Conservation (phyloP, 2,888 invertebrate species). For the Pollenia angustigena region DNA sequence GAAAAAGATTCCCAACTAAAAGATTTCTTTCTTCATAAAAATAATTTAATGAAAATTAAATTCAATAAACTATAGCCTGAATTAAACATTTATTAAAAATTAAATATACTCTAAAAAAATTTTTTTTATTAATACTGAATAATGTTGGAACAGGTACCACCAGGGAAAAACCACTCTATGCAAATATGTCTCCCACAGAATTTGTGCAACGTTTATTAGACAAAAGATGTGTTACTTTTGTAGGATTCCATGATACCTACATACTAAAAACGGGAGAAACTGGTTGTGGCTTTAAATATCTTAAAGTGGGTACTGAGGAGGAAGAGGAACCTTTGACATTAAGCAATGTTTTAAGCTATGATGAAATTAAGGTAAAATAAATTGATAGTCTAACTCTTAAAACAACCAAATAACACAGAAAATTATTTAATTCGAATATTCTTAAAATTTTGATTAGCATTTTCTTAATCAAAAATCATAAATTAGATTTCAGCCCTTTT, state of each 20-base stretch:
- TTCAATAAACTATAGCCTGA: too few species aligned
- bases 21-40: too few species aligned
- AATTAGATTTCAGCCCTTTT: constrained; percentile 83
- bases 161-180: constrained; percentile 79
- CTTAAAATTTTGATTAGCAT: too few species aligned
- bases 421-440: too few species aligned
- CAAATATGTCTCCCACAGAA: constrained; percentile 82
- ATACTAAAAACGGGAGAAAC: constrained; percentile 80
- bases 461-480: not conserved
- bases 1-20: too few species aligned
- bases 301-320: constrained; percentile 84
- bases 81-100: too few species aligned
- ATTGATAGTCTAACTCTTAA: too few species aligned
- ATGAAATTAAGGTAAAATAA: constrained; percentile 84
- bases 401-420: too few species aligned
- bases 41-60: too few species aligned
- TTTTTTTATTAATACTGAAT: too few species aligned
- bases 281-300: constrained; percentile 83
- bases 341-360: constrained; percentile 85
- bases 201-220: constrained; percentile 84
- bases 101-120: too few species aligned
- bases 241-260: constrained; percentile 80
- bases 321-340: constrained; percentile 84
- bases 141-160: constrained; percentile 15
- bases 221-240: constrained; percentile 84